Conservation (phyloP, 1,140 invertebrate species). For the Phymorhynchus buccinoides region DNA sequence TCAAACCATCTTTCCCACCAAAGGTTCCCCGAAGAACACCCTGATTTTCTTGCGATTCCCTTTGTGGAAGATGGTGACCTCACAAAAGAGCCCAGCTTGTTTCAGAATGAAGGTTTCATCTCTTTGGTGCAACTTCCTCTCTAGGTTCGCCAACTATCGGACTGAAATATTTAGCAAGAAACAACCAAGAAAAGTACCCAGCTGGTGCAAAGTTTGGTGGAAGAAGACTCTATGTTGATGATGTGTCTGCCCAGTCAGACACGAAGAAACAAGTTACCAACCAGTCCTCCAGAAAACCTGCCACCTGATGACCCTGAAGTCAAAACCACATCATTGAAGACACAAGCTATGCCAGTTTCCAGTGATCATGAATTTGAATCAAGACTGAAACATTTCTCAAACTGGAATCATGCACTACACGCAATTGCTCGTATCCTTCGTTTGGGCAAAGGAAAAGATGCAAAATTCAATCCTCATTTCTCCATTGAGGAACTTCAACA, state of each 20-base stretch:
- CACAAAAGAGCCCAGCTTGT: constrained; percentile 22
- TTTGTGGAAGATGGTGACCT: constrained; percentile 43
- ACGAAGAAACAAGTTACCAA: neutral
- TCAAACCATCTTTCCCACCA: constrained; percentile 44
- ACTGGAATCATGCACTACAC: neutral
- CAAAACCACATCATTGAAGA: neutral
- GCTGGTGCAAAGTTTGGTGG: constrained; percentile 27
- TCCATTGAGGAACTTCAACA: no score
- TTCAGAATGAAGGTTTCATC: constrained; percentile 49
- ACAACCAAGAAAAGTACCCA: neutral
- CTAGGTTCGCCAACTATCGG: constrained; percentile 49
- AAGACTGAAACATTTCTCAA: neutral
- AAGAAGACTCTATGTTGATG: constrained; percentile 54
- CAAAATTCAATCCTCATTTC: neutral
- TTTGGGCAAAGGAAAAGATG: no score
- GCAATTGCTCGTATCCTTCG: no score
- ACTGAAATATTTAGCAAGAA: constrained; percentile 30
- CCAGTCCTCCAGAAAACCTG: neutral
- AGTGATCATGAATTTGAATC: neutral
- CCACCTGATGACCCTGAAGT: neutral
- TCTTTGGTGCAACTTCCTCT: constrained; percentile 52
- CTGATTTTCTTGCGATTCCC: constrained; percentile 46
- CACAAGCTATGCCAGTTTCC: neutral
- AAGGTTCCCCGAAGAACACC: constrained; percentile 28
- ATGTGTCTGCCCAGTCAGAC: constrained; percentile 38